Base-by-base conservation (phyloP, 2,113 vertebrate species). In the Psilopogon haemacephalus region DNA sequence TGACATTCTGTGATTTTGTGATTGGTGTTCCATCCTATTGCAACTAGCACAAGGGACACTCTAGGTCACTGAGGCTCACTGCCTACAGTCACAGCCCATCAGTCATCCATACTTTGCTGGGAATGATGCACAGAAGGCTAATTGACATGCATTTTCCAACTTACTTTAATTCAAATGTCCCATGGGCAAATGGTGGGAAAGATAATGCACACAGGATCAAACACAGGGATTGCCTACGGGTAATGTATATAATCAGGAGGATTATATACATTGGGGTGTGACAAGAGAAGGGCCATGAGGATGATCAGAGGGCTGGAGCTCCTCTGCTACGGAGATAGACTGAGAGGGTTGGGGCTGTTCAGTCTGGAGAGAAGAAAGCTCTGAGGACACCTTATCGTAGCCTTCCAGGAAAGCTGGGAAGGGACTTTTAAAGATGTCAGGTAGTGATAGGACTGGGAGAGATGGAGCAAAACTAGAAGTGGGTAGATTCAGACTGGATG, bases 91-190 rank as follows among this genome's bases (percentile, higher is more conserved):
- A 23, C 7, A n/a, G 40, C 37, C 28, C 35, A 27, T 50, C 65
- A 27, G 8, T 13, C 17, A 15, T 8, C 78, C 14, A 3, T 28
- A 6, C 27, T 30, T 55, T 26, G 20, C 55, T 35, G 4, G 21
- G 35, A 74, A 74, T 19, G 65, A 30, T 46, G 42, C 19, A 28
- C 24, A 8, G 42, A 55, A 75, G 21, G 40, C 52, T 28, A 46
- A 69, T 63, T 40, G 33, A 70, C 1, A 0, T 15, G 24, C 35
- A 32, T 32, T 59, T 73, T 35, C 65, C 86, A 73, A 44, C 28
- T 56, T 10, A 23, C 16, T 2, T 4, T 52, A 46, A 55, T 46
- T 46, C 1, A 0, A 59, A 54, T 2, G 6, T 19, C 56, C 56
- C 4, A 5, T 5, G 42, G 50, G 33, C 40, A 27, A 54, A 46